Evolutionary conservation across 2,113 vertebrate species (phyloP), one percentile per base, ranked within the genome.

Genomic region (Macroglossus sobrinus): DNA sequence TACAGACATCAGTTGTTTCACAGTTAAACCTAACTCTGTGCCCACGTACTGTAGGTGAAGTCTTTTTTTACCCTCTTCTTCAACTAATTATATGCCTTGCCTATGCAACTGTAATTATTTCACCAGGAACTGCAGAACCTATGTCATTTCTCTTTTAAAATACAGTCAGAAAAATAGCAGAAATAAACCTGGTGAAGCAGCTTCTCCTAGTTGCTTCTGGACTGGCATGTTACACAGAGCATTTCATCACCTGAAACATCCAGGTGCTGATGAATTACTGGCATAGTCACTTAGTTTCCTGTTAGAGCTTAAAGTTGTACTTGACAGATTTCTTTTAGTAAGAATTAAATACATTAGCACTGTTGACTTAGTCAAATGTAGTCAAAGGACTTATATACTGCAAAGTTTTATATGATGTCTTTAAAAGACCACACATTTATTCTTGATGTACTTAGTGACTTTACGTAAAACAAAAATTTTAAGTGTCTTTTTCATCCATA

Each of bases 101-200:
- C 96, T 94, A 7, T 92, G 76, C 94, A 85, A 45, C 88, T 96
- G 80, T 93, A 95, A 97, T 97, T 96, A 97, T 97, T 97, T 97
- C 85, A 86, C 88, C 95, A 89, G 91, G 72, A 95, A 92, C 95
- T 96, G 89, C 7, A 14, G 95, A 97, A 82, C 76, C 68, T 33
- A 63, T 95, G 96, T 93, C 89, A 92, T 97, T 93, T 94, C 69
- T 94, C 81, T 97, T 93, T 95, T 89, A 97, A 97, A 96, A 92
- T 93, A 92, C 13, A 91, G 91, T 93, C 50, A 84, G 89, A 89
- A 96, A 95, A 96, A 96, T 95, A 91, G 66, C 80, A 97, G 91
- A 96, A 97, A 97, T 93, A 88, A 94, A 43, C 53, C 76, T 75
- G 88, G 91, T 74, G 30, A 86, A 96, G 95, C 93, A 72, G 28